Percentiles rank a stretch among this genome's conserved stretches.
These are phyloP conservation scores for Agrochola lota DNA, from an alignment of 2,888 invertebrate species.

Conservation along the genomic window DNA sequence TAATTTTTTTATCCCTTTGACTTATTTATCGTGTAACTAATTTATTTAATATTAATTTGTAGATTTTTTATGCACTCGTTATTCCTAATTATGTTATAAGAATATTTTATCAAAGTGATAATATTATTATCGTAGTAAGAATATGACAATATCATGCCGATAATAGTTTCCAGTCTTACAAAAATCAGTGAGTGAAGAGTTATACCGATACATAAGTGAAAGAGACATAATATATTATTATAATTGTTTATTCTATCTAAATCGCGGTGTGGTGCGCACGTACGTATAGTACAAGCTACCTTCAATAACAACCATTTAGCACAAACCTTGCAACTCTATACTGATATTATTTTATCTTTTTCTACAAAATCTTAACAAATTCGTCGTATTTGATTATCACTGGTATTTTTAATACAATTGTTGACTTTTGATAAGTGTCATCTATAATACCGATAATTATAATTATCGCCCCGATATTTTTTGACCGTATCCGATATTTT, in stretches of 20 bases:
- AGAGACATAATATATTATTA: not conserved
- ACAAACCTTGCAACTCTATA: constrained; percentile 44
- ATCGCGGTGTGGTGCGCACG: constrained; percentile 58
- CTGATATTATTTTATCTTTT: constrained; percentile 24
- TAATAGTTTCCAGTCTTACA: not conserved
- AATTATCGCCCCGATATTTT: not conserved
- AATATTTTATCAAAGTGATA: constrained; percentile 1
- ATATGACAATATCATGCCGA: constrained; percentile 13
- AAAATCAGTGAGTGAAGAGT: not conserved
- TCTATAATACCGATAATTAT: not conserved
- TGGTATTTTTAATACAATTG: constrained; percentile 1
- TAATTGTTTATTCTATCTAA: constrained; percentile 65
- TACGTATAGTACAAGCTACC: constrained; percentile 55
- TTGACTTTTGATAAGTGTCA: not conserved
- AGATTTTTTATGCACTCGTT: not conserved
- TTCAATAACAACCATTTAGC: constrained; percentile 53
- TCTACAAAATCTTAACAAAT: constrained; percentile 36
- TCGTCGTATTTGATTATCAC: not conserved
- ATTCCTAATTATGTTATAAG: not conserved
- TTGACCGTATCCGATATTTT: not conserved
- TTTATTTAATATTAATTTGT: not conserved
- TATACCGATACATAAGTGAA: constrained; percentile 47
- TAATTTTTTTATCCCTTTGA: constrained; percentile 32
- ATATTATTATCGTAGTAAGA: not conserved
- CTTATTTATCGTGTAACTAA: constrained; percentile 32